These are phyloP conservation scores for Hipparchia semele DNA, from an alignment of 2,888 invertebrate genomes.

Conservation along the genomic window DNA sequence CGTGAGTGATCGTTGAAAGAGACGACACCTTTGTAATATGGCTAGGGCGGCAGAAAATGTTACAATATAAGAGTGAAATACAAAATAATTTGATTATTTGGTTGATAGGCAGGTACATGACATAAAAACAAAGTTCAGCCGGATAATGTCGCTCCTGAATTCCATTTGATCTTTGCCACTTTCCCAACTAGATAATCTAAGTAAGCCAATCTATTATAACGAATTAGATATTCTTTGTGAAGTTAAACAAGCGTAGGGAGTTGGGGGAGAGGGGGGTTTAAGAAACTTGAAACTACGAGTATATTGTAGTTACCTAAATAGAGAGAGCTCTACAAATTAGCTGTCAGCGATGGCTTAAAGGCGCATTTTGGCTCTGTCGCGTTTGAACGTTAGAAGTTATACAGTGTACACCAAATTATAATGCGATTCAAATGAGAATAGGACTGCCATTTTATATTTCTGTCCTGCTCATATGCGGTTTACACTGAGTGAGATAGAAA, in stretches of 20 bases:
- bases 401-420: no score
- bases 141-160: neutral
- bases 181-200: conserved; percentile 5
- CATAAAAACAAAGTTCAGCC: neutral
- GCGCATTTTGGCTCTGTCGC: neutral
- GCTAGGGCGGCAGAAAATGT: no score
- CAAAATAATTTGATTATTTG: no score
- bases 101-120: no score
- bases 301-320: conserved; percentile 3
- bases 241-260: conserved; percentile 13
- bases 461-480: no score
- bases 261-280: conserved; percentile 4
- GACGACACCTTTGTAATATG: no score
- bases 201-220: conserved; percentile 16
- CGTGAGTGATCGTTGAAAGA: no score
- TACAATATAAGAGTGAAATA: no score
- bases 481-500: no score
- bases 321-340: conserved; percentile 30
- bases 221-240: conserved; percentile 40
- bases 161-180: conserved; percentile 2
- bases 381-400: no score
- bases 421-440: no score
- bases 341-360: conserved; percentile 20
- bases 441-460: no score
- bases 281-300: conserved; percentile 23